phyloP scores from a whole-genome alignment of 2,113 vertebrate genomes.

The Oryzias melastigma region DNA sequence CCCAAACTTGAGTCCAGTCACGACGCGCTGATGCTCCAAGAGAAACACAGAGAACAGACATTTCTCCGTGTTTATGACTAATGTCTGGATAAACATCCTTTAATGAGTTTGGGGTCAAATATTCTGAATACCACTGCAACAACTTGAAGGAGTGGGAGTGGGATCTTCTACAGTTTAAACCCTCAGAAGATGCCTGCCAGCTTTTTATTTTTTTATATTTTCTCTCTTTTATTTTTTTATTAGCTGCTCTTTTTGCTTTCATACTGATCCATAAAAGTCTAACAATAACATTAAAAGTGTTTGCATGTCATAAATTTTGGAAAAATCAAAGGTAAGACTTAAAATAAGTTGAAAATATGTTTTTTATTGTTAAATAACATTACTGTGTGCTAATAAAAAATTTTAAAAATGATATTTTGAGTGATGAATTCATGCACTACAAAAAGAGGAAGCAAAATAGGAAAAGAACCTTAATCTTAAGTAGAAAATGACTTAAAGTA shows the following conservation, averaged over 20 bases:
- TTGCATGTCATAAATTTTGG: neutral
- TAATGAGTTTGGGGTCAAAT: neutral
- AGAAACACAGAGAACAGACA: neutral
- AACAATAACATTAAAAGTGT: neutral
- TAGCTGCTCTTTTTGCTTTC: neutral
- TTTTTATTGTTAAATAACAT: neutral
- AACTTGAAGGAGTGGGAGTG: neutral
- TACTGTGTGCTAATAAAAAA: neutral
- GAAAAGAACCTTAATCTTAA: too few relatives aligned
- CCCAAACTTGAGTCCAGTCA: neutral
- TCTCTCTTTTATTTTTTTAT: conserved; percentile 6
- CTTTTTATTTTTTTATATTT: neutral
- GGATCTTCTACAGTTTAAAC: neutral
- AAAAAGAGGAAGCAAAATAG: too few relatives aligned
- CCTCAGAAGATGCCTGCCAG: neutral
- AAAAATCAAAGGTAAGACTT: too few relatives aligned
- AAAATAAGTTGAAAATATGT: neutral
- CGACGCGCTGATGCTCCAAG: neutral
- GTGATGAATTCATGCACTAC: too few relatives aligned
- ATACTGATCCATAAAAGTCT: neutral
- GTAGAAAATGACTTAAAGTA: too few relatives aligned
- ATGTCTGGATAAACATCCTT: conserved; percentile 11
- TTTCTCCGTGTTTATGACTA: neutral
- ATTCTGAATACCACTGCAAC: conserved; percentile 2
- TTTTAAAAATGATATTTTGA: neutral